A percentile compares a stretch with the other conserved stretches of the same genome.
Conservation (phyloP, 2,888 invertebrate genomes). For the Salpingus planirostris region DNA sequence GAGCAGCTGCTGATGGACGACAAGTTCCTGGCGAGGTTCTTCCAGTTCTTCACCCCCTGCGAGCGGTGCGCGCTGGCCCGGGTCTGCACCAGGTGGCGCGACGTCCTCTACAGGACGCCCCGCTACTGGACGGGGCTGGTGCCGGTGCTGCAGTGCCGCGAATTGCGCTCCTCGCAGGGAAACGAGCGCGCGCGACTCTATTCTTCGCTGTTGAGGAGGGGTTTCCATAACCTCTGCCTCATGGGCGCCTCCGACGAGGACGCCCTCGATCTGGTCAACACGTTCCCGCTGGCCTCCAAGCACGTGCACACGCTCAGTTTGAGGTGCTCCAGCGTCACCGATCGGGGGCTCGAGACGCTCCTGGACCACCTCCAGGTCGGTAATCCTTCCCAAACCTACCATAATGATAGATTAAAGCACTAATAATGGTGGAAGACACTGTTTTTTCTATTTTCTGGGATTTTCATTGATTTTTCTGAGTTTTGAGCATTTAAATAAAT, state of each 20-base stretch:
- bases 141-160: conserved; percentile 79
- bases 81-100: conserved; percentile 82
- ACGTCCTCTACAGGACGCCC: conserved; percentile 64
- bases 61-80: conserved; percentile 75
- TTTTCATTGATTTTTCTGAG: no score
- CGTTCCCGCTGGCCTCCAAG: conserved; percentile 73
- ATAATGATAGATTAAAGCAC: no score
- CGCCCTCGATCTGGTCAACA: conserved; percentile 76
- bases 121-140: conserved; percentile 78
- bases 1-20: conserved; percentile 75
- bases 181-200: conserved; percentile 58
- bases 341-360: conserved; percentile 80
- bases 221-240: conserved; percentile 76
- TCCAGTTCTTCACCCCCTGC: conserved; percentile 61
- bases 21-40: conserved; percentile 74
- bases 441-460: no score
- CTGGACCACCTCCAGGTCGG: conserved; percentile 78
- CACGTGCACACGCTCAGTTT: conserved; percentile 78
- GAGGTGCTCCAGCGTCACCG: conserved; percentile 83
- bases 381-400: no score
- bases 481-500: no score
- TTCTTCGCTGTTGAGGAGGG: conserved; percentile 72
- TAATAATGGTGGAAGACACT: no score
- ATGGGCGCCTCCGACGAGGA: conserved; percentile 86
- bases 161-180: conserved; percentile 55